Conservation (phyloP, 2,113 vertebrate species). For the Tetrao urogallus region DNA sequence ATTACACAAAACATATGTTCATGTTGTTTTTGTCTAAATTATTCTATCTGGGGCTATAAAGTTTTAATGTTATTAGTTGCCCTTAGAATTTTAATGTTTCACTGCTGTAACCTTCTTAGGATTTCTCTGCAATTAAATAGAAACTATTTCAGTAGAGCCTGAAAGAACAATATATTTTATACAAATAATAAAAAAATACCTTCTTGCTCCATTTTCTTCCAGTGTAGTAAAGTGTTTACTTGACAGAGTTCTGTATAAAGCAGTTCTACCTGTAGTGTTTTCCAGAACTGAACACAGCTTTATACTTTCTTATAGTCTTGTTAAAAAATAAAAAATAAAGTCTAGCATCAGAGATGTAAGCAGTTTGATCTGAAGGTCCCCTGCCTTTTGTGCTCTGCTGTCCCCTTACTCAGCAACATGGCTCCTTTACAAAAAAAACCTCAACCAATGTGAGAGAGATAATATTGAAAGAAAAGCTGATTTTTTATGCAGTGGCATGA, state of each 20-base stretch:
- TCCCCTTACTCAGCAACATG: neutral
- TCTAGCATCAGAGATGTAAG: neutral
- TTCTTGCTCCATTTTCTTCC: constrained; percentile 70
- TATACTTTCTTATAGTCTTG: neutral
- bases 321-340: neutral
- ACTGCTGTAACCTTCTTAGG: constrained; percentile 86
- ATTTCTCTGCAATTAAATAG: constrained; percentile 86
- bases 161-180: constrained; percentile 84
- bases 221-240: constrained; percentile 57
- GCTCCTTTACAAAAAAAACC: neutral
- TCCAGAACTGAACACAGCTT: constrained; percentile 17
- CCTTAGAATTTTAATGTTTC: constrained; percentile 91
- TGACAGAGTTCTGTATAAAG: constrained; percentile 46
- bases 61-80: constrained; percentile 92
- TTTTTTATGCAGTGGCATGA: neutral
- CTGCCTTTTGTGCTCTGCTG: neutral
- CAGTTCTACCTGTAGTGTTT: constrained; percentile 55
- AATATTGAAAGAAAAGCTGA: neutral
- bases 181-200: constrained; percentile 72
- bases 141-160: constrained; percentile 82
- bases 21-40: constrained; percentile 88
- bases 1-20: constrained; percentile 94
- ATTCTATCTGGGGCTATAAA: constrained; percentile 92
- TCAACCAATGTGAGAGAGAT: neutral
- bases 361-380: neutral